These are phyloP conservation scores for Silurus aristotelis DNA, from an alignment of 2,797 vertebrate species.

Conservation along the genomic window DNA sequence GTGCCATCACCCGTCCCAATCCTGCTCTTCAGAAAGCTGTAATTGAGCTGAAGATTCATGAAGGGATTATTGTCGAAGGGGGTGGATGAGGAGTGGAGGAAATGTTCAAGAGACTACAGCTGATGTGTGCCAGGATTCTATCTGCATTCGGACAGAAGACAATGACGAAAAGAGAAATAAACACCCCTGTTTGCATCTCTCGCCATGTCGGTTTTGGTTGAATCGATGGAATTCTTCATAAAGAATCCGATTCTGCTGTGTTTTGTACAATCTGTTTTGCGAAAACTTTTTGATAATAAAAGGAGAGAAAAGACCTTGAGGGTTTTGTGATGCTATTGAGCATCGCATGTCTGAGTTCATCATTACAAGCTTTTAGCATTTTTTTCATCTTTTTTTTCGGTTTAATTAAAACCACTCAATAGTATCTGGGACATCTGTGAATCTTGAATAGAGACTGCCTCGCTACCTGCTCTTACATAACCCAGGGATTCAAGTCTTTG, in stretches of 20 bases:
- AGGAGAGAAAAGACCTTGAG: constrained; percentile 9
- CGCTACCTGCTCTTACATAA: background rate
- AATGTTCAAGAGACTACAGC: constrained; percentile 60
- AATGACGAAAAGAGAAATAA: background rate
- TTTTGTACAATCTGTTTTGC: too few species aligned
- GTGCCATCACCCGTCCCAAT: constrained; percentile 70
- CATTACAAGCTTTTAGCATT: constrained; percentile 31
- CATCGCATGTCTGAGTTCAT: constrained; percentile 4
- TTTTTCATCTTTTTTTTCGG: background rate
- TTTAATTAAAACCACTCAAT: constrained; percentile 48
- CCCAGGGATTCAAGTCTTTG: background rate
- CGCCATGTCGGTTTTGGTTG: background rate
- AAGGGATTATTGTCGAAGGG: constrained; percentile 74
- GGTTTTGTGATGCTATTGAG: background rate
- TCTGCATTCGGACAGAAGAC: constrained; percentile 18
- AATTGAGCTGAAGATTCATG: constrained; percentile 74
- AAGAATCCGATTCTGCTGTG: background rate
- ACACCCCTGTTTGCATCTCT: background rate
- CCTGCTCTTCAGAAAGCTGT: constrained; percentile 76
- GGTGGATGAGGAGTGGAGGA: constrained; percentile 47
- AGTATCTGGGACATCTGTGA: constrained; percentile 45
- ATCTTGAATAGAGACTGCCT: background rate
- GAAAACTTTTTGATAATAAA: background rate
- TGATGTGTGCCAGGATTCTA: constrained; percentile 49
- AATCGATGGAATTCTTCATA: background rate